These are phyloP conservation scores for Tetheella fluctuosa DNA, from an alignment of 2,888 invertebrate genomes.

Conservation along the genomic window DNA sequence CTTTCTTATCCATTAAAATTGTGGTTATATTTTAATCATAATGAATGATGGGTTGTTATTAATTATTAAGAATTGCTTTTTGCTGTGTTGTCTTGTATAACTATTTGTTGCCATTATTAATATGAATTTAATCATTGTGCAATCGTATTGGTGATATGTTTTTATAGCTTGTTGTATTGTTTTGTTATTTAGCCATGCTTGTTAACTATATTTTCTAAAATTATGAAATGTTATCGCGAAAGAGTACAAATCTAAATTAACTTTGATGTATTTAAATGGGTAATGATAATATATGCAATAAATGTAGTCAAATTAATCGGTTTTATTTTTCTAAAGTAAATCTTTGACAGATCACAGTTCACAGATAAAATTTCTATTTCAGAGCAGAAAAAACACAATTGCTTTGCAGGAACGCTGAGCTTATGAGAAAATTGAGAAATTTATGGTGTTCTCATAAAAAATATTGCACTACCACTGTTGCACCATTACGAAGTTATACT, in stretches of 20 bases:
- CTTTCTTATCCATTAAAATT: not conserved
- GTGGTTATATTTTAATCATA: not conserved
- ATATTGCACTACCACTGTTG: slow-evolving; percentile 75
- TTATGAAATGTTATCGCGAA: slow-evolving; percentile 30
- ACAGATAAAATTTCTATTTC: slow-evolving; percentile 62
- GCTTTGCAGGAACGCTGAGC: slow-evolving; percentile 85
- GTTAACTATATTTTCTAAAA: slow-evolving; percentile 23
- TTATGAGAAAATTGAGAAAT: slow-evolving; percentile 85
- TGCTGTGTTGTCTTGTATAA: not conserved
- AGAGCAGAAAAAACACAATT: slow-evolving; percentile 85
- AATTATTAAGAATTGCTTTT: not conserved
- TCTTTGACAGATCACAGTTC: slow-evolving; percentile 11
- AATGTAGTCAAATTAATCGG: slow-evolving; percentile 34
- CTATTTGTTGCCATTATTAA: not conserved
- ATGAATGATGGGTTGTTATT: not conserved
- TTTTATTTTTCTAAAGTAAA: slow-evolving; percentile 11
- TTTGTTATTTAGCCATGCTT: slow-evolving; percentile 17
- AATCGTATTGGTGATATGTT: slow-evolving; percentile 7
- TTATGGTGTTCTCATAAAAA: slow-evolving; percentile 86
- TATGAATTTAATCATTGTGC: slow-evolving; percentile 3
- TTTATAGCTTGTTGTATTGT: slow-evolving; percentile 2
- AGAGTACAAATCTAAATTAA: slow-evolving; percentile 30
- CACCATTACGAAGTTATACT: slow-evolving; percentile 68
- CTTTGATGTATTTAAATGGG: slow-evolving; percentile 52
- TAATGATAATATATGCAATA: slow-evolving; percentile 66